phyloP scores from a whole-genome alignment of 92 coral and sea anemone genomes.

The Porites lobata region DNA sequence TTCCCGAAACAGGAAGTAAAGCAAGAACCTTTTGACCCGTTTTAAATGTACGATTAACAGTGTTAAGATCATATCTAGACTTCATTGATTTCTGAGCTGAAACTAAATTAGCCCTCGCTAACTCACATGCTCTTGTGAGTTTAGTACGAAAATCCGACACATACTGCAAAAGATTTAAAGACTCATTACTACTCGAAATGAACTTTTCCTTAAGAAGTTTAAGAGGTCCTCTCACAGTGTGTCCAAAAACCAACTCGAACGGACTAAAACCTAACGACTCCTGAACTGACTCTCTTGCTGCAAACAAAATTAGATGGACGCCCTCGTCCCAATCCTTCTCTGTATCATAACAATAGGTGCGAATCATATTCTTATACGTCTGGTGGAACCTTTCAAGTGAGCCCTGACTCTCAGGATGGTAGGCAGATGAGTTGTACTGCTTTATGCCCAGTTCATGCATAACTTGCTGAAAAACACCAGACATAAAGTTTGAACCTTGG shows the following conservation, averaged over 20 bases:
- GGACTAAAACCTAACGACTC: conserved; percentile 76
- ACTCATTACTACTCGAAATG: conserved; percentile 1
- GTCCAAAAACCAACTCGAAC: conserved; percentile 73
- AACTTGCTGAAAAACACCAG: conserved; percentile 67
- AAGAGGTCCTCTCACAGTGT: conserved; percentile 63
- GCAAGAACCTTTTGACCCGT: conserved; percentile 54
- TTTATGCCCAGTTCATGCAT: conserved; percentile 72
- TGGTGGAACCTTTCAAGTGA: conserved; percentile 60
- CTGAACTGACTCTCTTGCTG: conserved; percentile 52
- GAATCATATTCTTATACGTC: conserved; percentile 62
- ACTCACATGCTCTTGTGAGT: conserved; percentile 40
- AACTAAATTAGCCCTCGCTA: conserved; percentile 31
- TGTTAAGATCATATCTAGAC: conserved; percentile 28
- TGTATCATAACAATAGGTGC: conserved; percentile 45
- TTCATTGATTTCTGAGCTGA: conserved; percentile 26
- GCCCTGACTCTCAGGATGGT: conserved; percentile 76
- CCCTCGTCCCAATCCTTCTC: conserved; percentile 68
- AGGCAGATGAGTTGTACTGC: conserved; percentile 56
- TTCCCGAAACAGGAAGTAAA: conserved; percentile 47
- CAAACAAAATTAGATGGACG: not conserved
- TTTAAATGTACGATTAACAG: conserved; percentile 33
- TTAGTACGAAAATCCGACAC: conserved; percentile 45
- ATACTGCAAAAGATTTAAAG: not conserved
- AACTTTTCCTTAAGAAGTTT: conserved; percentile 70
- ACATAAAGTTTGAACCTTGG: conserved; percentile 57